A percentile compares a stretch with the other conserved stretches of the same genome.
Evolutionary conservation across 2,113 vertebrate species (phyloP).

Genomic region (Mustela lutreola): DNA sequence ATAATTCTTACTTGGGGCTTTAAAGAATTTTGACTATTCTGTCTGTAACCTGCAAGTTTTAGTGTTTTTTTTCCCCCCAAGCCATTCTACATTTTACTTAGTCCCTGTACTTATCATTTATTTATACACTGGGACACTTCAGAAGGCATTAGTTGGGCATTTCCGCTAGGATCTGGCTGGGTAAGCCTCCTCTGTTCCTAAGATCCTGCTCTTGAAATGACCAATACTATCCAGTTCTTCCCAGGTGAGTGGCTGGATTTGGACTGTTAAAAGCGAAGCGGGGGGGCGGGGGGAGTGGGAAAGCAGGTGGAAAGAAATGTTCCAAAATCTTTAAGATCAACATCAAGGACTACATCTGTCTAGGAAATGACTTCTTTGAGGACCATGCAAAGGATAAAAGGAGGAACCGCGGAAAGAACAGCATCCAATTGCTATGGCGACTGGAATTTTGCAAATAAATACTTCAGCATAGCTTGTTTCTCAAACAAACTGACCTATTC

Average conservation of each 20-base stretch:
- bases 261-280: neutral
- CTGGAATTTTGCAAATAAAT: slow-evolving; percentile 85
- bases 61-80: neutral
- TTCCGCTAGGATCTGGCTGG: neutral
- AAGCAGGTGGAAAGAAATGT: slow-evolving; percentile 9
- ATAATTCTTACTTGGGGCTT: slow-evolving; percentile 35
- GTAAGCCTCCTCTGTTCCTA: neutral
- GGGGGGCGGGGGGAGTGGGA: neutral
- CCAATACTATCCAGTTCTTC: neutral
- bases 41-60: neutral
- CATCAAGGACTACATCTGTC: neutral
- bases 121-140: neutral
- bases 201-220: slow-evolving; percentile 11
- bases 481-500: slow-evolving; percentile 59
- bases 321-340: slow-evolving; percentile 52
- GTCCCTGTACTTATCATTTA: neutral
- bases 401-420: slow-evolving; percentile 70
- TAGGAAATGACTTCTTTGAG: slow-evolving; percentile 77
- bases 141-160: slow-evolving; percentile 20
- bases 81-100: neutral
- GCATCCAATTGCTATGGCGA: slow-evolving; percentile 86
- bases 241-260: slow-evolving; percentile 17
- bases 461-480: slow-evolving; percentile 81
- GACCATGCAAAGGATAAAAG: slow-evolving; percentile 73
- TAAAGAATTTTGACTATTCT: slow-evolving; percentile 42